phyloP scores from a whole-genome alignment of 2,888 invertebrate species.

The Nomada ruficornis region DNA sequence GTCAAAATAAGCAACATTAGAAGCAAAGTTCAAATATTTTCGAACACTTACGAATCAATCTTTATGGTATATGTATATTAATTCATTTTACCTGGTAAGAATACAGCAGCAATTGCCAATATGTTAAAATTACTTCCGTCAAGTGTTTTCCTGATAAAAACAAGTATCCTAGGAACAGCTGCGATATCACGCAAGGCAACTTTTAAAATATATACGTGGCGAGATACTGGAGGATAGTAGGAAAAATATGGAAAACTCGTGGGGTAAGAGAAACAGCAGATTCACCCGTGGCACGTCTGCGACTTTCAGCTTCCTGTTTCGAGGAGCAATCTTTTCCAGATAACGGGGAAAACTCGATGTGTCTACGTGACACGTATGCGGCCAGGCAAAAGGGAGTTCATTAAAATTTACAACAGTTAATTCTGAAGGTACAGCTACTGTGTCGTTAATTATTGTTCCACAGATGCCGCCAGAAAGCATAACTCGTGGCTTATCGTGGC shows the following conservation, averaged over 20 bases:
- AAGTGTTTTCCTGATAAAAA: not conserved
- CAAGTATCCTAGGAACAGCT: not conserved
- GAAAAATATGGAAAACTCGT: not conserved
- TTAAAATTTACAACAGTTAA: conserved; percentile 71
- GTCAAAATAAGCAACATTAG: too few species aligned
- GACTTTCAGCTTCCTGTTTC: conserved; percentile 27
- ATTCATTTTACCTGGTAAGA: too few species aligned
- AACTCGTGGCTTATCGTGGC: conserved; percentile 23
- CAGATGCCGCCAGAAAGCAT: conserved; percentile 24
- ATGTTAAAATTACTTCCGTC: too few species aligned
- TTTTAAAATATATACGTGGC: not conserved
- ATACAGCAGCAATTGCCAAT: too few species aligned
- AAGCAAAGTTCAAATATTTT: too few species aligned
- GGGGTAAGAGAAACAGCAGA: not conserved
- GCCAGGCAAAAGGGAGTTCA: conserved; percentile 42
- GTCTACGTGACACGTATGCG: conserved; percentile 38
- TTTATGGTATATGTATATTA: too few species aligned
- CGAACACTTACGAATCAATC: too few species aligned
- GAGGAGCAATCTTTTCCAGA: conserved; percentile 42
- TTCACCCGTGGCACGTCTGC: conserved; percentile 38
- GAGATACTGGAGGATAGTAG: not conserved
- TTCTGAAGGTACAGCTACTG: conserved; percentile 66
- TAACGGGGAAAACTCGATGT: conserved; percentile 48
- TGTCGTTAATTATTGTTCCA: conserved; percentile 67
- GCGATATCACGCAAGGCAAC: not conserved